Conservation (phyloP, 23 tunicate species). For the Oikopleura albicans region DNA sequence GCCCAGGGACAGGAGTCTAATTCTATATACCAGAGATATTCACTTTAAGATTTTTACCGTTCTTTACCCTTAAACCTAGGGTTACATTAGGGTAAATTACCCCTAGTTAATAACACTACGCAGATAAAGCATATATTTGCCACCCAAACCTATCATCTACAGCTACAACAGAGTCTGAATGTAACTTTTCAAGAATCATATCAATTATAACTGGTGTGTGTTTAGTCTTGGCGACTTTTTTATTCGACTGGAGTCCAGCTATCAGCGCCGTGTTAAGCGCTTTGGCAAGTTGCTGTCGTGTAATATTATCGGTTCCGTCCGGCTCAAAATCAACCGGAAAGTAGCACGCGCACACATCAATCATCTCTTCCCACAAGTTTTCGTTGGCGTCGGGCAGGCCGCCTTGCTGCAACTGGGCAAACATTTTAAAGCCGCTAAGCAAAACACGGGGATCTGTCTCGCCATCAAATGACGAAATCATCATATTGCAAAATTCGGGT, state of each 20-base stretch:
- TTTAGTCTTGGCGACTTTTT: neutral
- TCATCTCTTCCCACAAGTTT: neutral
- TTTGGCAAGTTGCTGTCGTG: neutral
- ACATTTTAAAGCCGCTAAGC: neutral
- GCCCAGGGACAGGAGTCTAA: too few relatives aligned
- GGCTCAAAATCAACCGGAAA: neutral
- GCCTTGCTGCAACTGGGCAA: neutral
- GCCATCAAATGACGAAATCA: neutral
- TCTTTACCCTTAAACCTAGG: too few relatives aligned
- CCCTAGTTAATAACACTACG: too few relatives aligned
- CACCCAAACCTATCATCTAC: neutral
- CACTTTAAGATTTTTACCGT: too few relatives aligned
- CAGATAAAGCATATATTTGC: neutral
- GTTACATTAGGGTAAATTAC: too few relatives aligned
- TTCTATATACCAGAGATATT: too few relatives aligned
- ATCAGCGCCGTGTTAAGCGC: neutral
- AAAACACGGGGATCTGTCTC: neutral
- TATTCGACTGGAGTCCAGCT: neutral
- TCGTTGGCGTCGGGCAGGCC: neutral
- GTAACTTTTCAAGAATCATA: neutral
- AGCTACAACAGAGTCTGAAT: neutral
- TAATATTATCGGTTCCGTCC: neutral
- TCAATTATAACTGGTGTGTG: neutral
- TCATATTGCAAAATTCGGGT: neutral
- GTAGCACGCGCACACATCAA: neutral